Evolutionary conservation across 1,140 invertebrate genomes (phyloP), one percentile per base, ranked within the genome.

Genomic region (Catajapyx aquilonaris): DNA sequence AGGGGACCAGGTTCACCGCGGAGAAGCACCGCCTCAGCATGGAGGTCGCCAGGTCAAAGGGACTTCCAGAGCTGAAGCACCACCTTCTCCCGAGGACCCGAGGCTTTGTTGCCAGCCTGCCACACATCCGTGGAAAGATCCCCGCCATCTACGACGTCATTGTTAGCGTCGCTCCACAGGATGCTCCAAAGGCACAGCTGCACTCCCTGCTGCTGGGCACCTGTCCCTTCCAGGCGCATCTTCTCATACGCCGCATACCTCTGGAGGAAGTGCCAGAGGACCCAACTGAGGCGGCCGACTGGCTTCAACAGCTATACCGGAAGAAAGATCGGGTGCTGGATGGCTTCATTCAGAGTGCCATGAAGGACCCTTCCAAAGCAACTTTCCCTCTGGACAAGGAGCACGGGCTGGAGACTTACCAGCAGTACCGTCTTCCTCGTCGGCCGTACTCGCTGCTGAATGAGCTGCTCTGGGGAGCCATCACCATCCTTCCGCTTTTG

Each of bases 11-110:
- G 20, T 93, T 88, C 46, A 94, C 87, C 0, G 56, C 67, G 36
- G 69, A 73, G 45, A 96, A 96, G 53, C 79, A 88, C 49, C 70
- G 77, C 55, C 76, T 75, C 0, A 88, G 85, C 43, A 62, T 85
- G 47, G 78, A 83, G 46, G 88, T 93, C 54, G 85, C 87, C 0
- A 65, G 69, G 48, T 72, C 87, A 47, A 81, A 83, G 45, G 81
- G 83, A 45, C 65, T 94, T 44, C 76, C 83, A 3, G 55, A 73
- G 45, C 61, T 94, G 20, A 85, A 90, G 47, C 74, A 94, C 53
- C 87, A 93, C 59, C 62, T 96, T 20, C 73, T 84, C 21, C 91
- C 91, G n/a, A 64, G 90, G 34, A 86, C 86, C 3, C 83, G 78
- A 56, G 91, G 91, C 9, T 96, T 96, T 53, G 73, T 67, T 1